Evolutionary conservation across 2,888 invertebrate species (phyloP).

Genomic region (Brenthis daphne): DNA sequence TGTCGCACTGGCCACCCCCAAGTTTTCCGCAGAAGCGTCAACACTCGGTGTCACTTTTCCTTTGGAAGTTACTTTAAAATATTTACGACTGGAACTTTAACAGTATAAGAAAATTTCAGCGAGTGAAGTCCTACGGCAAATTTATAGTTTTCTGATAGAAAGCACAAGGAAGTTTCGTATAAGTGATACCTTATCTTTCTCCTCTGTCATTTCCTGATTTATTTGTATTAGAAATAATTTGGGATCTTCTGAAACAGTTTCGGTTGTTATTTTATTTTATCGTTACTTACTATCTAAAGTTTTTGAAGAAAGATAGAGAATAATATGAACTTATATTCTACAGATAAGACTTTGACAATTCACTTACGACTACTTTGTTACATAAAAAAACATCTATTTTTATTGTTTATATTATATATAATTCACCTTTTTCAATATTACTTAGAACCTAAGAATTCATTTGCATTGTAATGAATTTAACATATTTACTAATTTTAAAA

Average conservation of each 20-base stretch:
- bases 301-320: not conserved
- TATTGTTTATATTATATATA: not conserved
- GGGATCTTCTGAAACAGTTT: slow-evolving; percentile 42
- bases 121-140: slow-evolving; percentile 60
- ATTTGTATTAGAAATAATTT: slow-evolving; percentile 60
- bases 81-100: slow-evolving; percentile 74
- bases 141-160: slow-evolving; percentile 70
- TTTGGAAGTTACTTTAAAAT: slow-evolving; percentile 77
- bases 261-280: slow-evolving; percentile 36
- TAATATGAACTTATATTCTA: too few species aligned
- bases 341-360: too few species aligned
- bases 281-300: slow-evolving; percentile 4
- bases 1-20: slow-evolving; percentile 64
- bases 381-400: too few species aligned
- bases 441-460: not conserved
- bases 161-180: slow-evolving; percentile 65
- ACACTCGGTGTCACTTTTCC: slow-evolving; percentile 76
- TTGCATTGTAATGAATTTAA: slow-evolving; percentile 17
- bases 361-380: too few species aligned
- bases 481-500: slow-evolving; percentile 26
- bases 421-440: not conserved
- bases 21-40: slow-evolving; percentile 66
- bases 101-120: slow-evolving; percentile 64
- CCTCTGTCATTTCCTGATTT: slow-evolving; percentile 57
- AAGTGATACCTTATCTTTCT: slow-evolving; percentile 55